Conservation (phyloP, 2,888 invertebrate species). For the Clitarchus hookeri region DNA sequence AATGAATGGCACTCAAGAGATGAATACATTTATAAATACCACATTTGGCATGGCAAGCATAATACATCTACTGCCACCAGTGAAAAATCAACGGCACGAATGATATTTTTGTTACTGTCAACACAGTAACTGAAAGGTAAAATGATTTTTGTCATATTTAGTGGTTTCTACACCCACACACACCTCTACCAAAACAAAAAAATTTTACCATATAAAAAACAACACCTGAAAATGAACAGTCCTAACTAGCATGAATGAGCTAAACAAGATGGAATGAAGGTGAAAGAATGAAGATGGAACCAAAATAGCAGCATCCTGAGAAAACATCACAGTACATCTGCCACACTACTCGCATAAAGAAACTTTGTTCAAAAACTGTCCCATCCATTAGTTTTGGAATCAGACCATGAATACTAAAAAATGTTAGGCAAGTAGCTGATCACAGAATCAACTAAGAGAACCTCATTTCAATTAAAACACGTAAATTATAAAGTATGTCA, state of each 20-base stretch:
- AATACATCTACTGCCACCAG: too few relatives aligned
- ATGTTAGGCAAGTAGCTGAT: not conserved
- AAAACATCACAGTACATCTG: not conserved
- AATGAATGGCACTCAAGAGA: too few relatives aligned
- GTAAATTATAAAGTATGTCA: not conserved
- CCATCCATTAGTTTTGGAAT: not conserved
- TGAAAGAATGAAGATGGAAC: not conserved
- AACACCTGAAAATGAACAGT: not conserved
- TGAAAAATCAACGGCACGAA: too few relatives aligned
- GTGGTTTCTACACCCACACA: too few relatives aligned
- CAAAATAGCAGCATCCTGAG: not conserved
- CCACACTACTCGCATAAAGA: not conserved
- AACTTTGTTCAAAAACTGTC: not conserved
- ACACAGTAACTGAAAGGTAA: too few relatives aligned
- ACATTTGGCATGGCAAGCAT: too few relatives aligned
- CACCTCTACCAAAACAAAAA: too few relatives aligned
- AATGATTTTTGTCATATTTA: too few relatives aligned
- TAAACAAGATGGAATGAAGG: not conserved
- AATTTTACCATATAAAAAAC: too few relatives aligned
- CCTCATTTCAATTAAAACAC: not conserved
- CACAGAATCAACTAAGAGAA: not conserved
- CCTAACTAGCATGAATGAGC: not conserved
- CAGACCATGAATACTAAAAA: not conserved
- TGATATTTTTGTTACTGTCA: too few relatives aligned
- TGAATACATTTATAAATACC: too few relatives aligned